phyloP scores from a whole-genome alignment of 2,113 vertebrate genomes.

The Pan paniscus region DNA sequence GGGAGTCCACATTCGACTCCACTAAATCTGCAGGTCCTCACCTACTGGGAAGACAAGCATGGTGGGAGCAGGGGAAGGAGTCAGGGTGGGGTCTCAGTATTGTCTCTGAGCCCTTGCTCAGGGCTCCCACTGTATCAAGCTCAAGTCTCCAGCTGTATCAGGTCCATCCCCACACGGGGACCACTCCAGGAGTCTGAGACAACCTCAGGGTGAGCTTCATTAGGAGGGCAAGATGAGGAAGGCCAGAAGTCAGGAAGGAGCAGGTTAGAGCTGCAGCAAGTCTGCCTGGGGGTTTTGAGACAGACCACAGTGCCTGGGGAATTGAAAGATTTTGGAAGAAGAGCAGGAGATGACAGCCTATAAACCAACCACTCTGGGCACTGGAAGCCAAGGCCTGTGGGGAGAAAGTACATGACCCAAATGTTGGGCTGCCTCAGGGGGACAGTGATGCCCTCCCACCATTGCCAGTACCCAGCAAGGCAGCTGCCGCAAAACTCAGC shows the following conservation, averaged over 20 bases:
- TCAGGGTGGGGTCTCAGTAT: rapidly evolving
- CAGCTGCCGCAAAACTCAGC: background rate
- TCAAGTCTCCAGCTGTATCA: too few relatives aligned
- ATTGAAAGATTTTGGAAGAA: background rate
- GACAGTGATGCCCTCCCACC: too few relatives aligned
- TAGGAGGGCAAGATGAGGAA: background rate
- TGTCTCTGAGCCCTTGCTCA: background rate
- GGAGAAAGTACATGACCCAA: too few relatives aligned
- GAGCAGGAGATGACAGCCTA: background rate
- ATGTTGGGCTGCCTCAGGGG: background rate
- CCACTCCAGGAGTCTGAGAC: background rate
- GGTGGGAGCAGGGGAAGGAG: too few relatives aligned
- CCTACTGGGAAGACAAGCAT: background rate
- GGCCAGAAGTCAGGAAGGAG: background rate
- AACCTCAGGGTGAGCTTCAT: background rate
- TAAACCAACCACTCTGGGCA: background rate
- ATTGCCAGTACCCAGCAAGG: background rate
- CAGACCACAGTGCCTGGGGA: background rate
- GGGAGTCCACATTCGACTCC: background rate
- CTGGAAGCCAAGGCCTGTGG: background rate
- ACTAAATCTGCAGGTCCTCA: background rate
- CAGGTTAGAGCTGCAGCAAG: background rate
- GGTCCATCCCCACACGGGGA: background rate
- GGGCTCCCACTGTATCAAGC: too few relatives aligned
- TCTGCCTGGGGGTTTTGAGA: background rate